A percentile compares a stretch with the other conserved stretches of the same genome.
Conservation (phyloP, 1,140 invertebrate genomes). For the Papilio polytes region DNA sequence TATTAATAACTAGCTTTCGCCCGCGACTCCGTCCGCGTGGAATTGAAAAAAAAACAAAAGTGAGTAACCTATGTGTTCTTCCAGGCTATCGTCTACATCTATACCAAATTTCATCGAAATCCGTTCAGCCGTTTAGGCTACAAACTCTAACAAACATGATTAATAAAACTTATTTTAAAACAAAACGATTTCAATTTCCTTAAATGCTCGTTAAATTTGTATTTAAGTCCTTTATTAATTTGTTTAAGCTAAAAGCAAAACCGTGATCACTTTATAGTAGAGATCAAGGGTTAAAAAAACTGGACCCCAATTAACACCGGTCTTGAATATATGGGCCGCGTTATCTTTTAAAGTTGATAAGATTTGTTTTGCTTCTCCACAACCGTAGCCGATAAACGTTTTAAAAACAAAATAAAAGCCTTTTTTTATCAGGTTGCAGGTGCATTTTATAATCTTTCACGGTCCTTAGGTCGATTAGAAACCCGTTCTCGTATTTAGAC, state of each 20-base stretch:
- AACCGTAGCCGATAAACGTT: slow-evolving; percentile 53
- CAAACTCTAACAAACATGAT: no score
- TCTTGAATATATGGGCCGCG: slow-evolving; percentile 42
- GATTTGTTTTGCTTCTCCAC: slow-evolving; percentile 59
- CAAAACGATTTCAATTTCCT: no score
- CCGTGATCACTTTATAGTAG: slow-evolving; percentile 44
- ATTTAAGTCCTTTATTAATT: slow-evolving; percentile 31
- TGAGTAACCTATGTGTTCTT: no score
- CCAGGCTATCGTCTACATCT: no score
- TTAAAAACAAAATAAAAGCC: slow-evolving; percentile 55
- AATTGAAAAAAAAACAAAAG: no score
- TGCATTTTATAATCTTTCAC: slow-evolving; percentile 47
- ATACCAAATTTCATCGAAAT: no score
- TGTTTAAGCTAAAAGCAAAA: not conserved
- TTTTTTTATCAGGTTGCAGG: slow-evolving; percentile 58
- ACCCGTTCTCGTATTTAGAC: slow-evolving; percentile 24
- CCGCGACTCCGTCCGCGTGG: no score
- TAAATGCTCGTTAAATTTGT: not conserved
- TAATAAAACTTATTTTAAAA: no score
- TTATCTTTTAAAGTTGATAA: slow-evolving; percentile 52
- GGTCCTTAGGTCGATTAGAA: slow-evolving; percentile 27
- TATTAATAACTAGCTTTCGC: no score
- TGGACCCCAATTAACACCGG: slow-evolving; percentile 64
- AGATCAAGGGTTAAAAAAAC: slow-evolving; percentile 37
- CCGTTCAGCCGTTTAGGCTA: no score